Base-by-base conservation (phyloP, 1,140 invertebrate genomes). In the Drosophila mojavensis region DNA sequence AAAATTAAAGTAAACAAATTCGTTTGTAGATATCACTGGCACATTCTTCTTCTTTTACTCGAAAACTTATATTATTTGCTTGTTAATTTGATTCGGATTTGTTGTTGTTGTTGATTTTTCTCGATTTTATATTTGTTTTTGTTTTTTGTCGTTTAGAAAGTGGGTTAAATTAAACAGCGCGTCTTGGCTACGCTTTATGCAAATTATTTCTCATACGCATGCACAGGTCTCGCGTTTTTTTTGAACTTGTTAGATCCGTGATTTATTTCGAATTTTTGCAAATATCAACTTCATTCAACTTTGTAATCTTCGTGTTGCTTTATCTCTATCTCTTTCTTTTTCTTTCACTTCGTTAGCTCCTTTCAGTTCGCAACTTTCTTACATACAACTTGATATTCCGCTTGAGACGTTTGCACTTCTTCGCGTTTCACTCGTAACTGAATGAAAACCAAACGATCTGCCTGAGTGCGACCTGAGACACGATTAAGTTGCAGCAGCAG, bases 261-360 rank as follows among this genome's bases (percentile, higher is more conserved):
- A 86, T 88, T 70, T 77, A 65, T 88, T 77, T 82, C 65, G 75
- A 72, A 72, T 81, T 50, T 53, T 86, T 71, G 83, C 83, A 88
- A 88, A 79, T 88, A 70, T 78, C 66, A 79, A 77, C 79, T 86
- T 88, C 59, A 81, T 86, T 86, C 83, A 86, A 86, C 83, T 86
- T 86, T 83, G 83, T 86, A 84, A 69, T 71, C 50, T 53, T 51
- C n/a, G 69, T 74, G 81, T 72, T 70, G 74, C 71, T 60, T 55
- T 65, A 60, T 53, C 39, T 63, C 48, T 61, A 43, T 64, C 47
- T 59, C 20, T 67, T 15, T 54, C 55, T 59, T 33, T 63, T 78
- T 47, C 76, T 55, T 30, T 71, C 77, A 61, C 79, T 77, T 75
- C 62, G 47, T 28, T 60, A 50, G 58, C 56, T 81, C 48, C 64